These are phyloP conservation scores for Muntiacus muntjak DNA, from an alignment of 2,113 vertebrate genomes.

Conservation along the genomic window DNA sequence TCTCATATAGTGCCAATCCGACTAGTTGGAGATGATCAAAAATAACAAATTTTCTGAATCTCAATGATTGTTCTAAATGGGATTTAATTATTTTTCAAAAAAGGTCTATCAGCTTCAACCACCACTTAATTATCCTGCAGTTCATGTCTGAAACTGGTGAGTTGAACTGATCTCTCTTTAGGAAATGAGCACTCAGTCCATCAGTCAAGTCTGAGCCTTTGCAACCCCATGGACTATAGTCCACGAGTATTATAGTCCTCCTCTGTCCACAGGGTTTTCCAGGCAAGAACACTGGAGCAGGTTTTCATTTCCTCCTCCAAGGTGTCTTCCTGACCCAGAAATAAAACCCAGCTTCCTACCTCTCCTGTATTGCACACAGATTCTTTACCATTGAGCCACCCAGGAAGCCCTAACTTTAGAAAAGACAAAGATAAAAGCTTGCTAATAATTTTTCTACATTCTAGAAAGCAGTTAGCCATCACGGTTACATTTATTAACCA, in stretches of 20 bases:
- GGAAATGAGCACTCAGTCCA: background rate
- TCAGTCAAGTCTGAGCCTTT: background rate
- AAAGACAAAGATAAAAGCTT: background rate
- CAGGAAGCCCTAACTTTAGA: background rate
- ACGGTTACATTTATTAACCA: background rate
- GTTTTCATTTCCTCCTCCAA: background rate
- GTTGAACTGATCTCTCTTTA: background rate
- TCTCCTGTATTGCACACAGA: background rate
- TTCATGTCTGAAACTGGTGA: background rate
- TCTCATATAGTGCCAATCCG: background rate
- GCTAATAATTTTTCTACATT: background rate
- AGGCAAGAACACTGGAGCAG: background rate
- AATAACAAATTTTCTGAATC: background rate
- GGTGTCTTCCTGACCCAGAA: background rate
- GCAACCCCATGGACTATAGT: background rate
- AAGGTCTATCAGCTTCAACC: background rate
- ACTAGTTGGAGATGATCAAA: background rate
- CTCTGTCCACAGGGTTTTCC: background rate
- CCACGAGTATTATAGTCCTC: background rate
- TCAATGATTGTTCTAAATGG: background rate
- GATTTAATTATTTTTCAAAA: background rate
- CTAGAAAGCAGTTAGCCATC: background rate
- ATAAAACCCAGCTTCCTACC: background rate
- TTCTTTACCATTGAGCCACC: background rate
- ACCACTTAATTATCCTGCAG: background rate